phyloP scores from a whole-genome alignment of 2,113 vertebrate genomes.

The Saccopteryx bilineata region DNA sequence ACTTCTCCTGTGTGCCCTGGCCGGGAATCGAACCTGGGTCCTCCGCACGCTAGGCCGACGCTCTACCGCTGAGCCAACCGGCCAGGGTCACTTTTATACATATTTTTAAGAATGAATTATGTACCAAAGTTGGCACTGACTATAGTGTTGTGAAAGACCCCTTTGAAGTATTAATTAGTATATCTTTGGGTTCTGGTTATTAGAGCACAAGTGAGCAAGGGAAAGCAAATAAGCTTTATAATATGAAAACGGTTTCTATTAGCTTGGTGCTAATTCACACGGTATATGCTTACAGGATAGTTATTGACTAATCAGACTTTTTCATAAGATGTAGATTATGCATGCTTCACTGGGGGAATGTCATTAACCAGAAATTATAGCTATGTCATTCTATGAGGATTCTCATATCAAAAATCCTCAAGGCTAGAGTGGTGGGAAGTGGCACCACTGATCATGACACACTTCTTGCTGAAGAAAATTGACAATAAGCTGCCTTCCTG shows the following conservation, averaged over 20 bases:
- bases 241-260: neutral
- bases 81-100: neutral
- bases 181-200: slow-evolving; percentile 49
- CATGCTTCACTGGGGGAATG: neutral
- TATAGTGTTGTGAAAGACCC: neutral
- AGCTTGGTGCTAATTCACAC: neutral
- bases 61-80: no score
- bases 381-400: neutral
- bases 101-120: slow-evolving; percentile 54
- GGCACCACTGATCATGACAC: neutral
- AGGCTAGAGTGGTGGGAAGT: neutral
- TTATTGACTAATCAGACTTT: neutral
- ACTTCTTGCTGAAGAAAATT: neutral
- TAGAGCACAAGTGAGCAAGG: neutral
- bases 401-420: neutral
- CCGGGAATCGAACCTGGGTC: no score
- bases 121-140: neutral
- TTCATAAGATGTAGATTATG: neutral
- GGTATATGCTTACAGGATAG: neutral
- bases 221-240: neutral
- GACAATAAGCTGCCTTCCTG: no score
- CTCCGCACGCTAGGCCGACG: no score
- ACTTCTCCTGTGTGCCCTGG: no score
- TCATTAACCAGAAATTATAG: neutral
- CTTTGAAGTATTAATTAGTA: slow-evolving; percentile 48